A percentile compares a stretch with the other conserved stretches of the same genome.
Conservation (phyloP, 2,888 invertebrate genomes). For the Folsomia candida region DNA sequence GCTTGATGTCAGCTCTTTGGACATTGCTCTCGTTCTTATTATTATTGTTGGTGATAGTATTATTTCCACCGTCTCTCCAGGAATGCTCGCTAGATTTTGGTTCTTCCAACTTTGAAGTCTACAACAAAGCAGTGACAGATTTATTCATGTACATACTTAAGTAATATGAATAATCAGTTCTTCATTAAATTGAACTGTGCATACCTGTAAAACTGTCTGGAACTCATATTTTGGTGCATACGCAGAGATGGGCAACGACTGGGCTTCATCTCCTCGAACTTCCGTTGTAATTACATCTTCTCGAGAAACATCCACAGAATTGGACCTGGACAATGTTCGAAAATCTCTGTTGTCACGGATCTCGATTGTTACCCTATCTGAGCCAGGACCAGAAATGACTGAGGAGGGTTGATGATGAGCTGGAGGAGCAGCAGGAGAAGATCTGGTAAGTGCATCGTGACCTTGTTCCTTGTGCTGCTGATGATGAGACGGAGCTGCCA, state of each 20-base stretch:
- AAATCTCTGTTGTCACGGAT: constrained; percentile 16
- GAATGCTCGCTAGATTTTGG: constrained; percentile 10
- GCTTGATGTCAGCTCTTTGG: background rate
- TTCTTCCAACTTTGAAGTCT: constrained; percentile 33
- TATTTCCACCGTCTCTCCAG: background rate
- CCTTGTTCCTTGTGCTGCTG: background rate
- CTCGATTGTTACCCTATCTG: constrained; percentile 11
- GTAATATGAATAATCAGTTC: background rate
- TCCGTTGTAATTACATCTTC: constrained; percentile 31
- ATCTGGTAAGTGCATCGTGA: constrained; percentile 1
- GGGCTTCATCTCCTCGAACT: constrained; percentile 20
- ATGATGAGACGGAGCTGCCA: constrained; percentile 16
- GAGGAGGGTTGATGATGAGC: background rate
- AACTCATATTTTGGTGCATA: constrained; percentile 41
- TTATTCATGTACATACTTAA: background rate
- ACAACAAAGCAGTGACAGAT: background rate
- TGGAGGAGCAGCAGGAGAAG: constrained; percentile 28
- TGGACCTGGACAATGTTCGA: constrained; percentile 8
- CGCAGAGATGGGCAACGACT: constrained; percentile 26
- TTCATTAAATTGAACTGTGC: background rate
- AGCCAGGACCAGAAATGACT: constrained; percentile 3
- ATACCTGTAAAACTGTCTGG: constrained; percentile 47
- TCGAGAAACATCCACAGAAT: constrained; percentile 36
- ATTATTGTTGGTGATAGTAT: background rate
- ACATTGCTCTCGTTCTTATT: background rate